Evolutionary conservation across 1,140 invertebrate genomes (phyloP).

Genomic region (Condylostylus longicornis): DNA sequence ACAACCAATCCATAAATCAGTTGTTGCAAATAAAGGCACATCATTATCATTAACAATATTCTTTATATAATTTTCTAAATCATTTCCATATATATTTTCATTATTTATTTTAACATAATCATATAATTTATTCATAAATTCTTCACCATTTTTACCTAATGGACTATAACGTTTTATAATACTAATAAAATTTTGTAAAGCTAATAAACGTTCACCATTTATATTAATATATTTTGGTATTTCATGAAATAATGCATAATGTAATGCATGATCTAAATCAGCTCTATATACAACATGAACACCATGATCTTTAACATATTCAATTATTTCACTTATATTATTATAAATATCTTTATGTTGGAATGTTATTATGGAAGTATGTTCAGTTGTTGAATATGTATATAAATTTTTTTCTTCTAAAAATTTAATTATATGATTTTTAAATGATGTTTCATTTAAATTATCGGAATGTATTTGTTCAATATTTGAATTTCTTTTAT

Average conservation of each 20-base stretch:
- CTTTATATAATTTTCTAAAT: conserved; percentile 20
- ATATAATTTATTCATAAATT: conserved; percentile 39
- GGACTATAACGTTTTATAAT: conserved; percentile 42
- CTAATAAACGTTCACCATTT: conserved; percentile 48
- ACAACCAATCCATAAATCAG: conserved; percentile 62
- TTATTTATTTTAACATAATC: conserved; percentile 20
- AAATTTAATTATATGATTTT: conserved; percentile 13
- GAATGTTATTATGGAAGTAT: conserved; percentile 13
- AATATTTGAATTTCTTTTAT: too few relatives aligned
- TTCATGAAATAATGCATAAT: conserved; percentile 67
- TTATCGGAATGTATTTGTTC: not conserved
- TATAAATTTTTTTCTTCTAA: conserved; percentile 23
- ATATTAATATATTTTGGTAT: conserved; percentile 53
- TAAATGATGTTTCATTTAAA: conserved; percentile 7
- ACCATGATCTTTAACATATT: conserved; percentile 27
- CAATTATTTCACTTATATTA: too few relatives aligned
- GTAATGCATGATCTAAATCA: conserved; percentile 72
- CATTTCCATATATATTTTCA: conserved; percentile 14
- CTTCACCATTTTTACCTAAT: conserved; percentile 39
- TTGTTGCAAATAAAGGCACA: conserved; percentile 17
- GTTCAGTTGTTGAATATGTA: too few relatives aligned
- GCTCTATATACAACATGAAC: conserved; percentile 50
- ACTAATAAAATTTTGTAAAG: conserved; percentile 55
- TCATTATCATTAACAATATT: conserved; percentile 11
- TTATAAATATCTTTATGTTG: not conserved